A percentile compares a stretch with the other conserved stretches of the same genome.
phyloP scores from a whole-genome alignment of 2,797 vertebrate species.

The Limosa lapponica region DNA sequence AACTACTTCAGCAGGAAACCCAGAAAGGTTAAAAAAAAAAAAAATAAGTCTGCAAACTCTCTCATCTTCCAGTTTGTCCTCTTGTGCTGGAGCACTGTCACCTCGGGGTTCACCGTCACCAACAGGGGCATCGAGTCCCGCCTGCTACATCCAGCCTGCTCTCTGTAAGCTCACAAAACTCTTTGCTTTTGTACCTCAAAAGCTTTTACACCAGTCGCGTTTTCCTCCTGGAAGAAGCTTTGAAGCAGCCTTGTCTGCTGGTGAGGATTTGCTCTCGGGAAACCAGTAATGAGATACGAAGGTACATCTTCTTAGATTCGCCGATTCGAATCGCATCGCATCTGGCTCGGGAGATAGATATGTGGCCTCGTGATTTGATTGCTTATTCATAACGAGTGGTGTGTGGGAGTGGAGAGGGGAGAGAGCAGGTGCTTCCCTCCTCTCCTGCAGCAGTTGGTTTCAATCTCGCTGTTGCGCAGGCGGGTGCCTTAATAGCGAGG shows the following conservation, averaged over 20 bases:
- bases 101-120: accelerated
- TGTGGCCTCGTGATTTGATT: background rate
- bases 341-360: background rate
- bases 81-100: background rate
- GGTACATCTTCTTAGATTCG: background rate
- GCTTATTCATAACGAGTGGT: background rate
- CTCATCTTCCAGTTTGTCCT: accelerated
- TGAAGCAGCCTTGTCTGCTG: background rate
- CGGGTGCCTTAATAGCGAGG: background rate
- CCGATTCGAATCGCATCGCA: background rate
- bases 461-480: background rate
- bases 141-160: background rate
- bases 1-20: background rate
- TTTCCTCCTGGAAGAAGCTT: background rate
- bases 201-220: accelerated
- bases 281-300: accelerated
- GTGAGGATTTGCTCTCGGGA: background rate
- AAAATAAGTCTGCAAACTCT: background rate
- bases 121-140: background rate
- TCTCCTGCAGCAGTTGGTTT: background rate
- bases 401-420: background rate
- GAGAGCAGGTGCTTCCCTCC: background rate
- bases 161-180: background rate
- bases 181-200: background rate
- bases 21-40: background rate